Percentiles rank a stretch among this genome's conserved stretches.
phyloP scores from a whole-genome alignment of 2,113 vertebrate genomes.

The Ibidorhyncha struthersii region DNA sequence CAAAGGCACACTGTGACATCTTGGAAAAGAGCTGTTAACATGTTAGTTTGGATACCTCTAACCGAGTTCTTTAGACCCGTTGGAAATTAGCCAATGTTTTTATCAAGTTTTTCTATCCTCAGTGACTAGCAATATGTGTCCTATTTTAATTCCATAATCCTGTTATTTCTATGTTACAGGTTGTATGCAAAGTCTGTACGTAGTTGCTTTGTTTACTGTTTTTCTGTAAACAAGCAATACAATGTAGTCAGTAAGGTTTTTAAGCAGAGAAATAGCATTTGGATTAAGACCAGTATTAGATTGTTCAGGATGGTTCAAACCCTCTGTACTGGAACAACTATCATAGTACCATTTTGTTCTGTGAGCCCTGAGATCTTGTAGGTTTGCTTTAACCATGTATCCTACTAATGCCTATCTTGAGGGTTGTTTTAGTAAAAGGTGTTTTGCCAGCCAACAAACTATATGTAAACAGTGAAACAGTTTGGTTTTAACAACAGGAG shows the following conservation, averaged over 20 bases:
- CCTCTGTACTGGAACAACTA: background rate
- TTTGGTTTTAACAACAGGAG: background rate
- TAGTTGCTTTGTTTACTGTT: background rate
- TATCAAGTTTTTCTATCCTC: background rate
- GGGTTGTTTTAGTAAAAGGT: background rate
- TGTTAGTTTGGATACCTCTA: background rate
- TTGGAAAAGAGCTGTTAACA: background rate
- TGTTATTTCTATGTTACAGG: background rate
- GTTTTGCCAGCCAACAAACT: background rate
- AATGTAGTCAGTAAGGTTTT: background rate
- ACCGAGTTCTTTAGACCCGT: background rate
- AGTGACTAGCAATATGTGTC: background rate
- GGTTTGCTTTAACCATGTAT: background rate
- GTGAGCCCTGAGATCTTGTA: background rate
- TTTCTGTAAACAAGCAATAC: background rate
- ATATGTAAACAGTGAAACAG: background rate
- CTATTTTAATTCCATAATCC: background rate
- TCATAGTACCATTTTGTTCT: background rate
- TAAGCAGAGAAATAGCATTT: background rate
- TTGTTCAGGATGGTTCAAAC: background rate
- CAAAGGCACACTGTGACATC: background rate
- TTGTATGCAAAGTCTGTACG: background rate
- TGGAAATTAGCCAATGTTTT: background rate
- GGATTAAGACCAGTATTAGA: background rate
- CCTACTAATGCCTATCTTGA: background rate